phyloP scores from a whole-genome alignment of 2,888 invertebrate species.

The Allygus modestus region DNA sequence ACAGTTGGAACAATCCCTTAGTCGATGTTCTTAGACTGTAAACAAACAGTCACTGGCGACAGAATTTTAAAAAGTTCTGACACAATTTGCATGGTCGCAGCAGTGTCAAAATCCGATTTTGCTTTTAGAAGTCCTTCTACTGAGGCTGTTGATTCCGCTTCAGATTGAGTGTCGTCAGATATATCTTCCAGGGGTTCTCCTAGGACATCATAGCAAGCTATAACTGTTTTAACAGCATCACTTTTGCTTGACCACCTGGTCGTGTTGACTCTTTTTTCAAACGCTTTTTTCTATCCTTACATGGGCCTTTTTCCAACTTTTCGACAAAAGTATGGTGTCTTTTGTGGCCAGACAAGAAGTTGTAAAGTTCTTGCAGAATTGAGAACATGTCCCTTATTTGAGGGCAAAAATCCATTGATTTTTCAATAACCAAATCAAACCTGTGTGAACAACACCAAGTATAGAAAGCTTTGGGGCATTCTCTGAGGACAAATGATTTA shows the following conservation, averaged over 20 bases:
- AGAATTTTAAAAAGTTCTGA: constrained; percentile 3
- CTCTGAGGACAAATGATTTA: constrained; percentile 15
- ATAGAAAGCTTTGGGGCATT: constrained; percentile 47
- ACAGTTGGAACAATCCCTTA: constrained; percentile 44
- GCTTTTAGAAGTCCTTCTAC: constrained; percentile 30
- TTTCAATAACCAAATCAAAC: constrained; percentile 48
- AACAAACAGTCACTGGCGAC: constrained; percentile 33
- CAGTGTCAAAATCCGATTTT: constrained; percentile 16
- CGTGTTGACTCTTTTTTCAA: constrained; percentile 30
- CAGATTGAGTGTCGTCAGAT: neutral
- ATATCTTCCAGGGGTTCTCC: neutral
- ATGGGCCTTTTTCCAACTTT: constrained; percentile 20
- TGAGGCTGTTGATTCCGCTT: constrained; percentile 19
- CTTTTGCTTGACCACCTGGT: constrained; percentile 51
- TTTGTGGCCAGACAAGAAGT: constrained; percentile 55
- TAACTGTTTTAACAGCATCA: constrained; percentile 23
- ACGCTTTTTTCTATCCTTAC: constrained; percentile 11
- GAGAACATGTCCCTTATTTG: constrained; percentile 56
- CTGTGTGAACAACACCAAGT: constrained; percentile 34
- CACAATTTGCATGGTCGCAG: constrained; percentile 37
- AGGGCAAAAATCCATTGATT: constrained; percentile 52
- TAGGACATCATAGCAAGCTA: neutral
- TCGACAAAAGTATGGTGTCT: constrained; percentile 34
- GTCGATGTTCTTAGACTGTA: constrained; percentile 18
- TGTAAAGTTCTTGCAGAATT: constrained; percentile 47